Percentiles rank a stretch among this genome's conserved stretches.
Evolutionary conservation across 2,113 vertebrate genomes (phyloP).

Genomic region (pig (Sus scrofa)): DNA sequence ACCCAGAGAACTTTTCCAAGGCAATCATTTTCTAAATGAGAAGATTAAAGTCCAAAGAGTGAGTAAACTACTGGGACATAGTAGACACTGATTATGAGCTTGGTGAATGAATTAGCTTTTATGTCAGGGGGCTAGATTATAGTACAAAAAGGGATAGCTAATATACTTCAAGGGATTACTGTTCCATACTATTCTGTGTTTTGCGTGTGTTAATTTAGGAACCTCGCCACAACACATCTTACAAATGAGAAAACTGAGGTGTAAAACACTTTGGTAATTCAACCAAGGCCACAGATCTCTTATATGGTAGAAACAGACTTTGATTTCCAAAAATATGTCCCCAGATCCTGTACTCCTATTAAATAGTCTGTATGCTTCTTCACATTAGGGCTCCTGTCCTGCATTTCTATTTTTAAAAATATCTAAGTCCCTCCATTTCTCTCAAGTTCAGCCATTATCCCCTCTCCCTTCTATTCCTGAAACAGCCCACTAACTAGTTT

Average conservation of each 20-base stretch:
- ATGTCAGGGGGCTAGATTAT: background rate
- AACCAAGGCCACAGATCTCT: background rate
- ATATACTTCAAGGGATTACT: background rate
- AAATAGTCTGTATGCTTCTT: background rate
- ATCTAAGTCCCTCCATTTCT: background rate
- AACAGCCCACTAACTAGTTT: background rate
- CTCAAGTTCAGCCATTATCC: background rate
- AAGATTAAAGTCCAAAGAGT: conserved; percentile 47
- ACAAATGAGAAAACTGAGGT: background rate
- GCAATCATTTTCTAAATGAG: conserved; percentile 55
- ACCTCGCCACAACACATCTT: background rate
- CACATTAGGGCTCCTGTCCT: background rate
- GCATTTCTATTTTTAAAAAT: background rate
- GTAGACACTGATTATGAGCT: background rate
- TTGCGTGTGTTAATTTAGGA: too few species aligned
- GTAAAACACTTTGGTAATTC: background rate
- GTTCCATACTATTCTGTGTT: background rate
- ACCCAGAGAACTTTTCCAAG: conserved; percentile 47
- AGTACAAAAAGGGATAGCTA: background rate
- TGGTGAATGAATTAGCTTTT: background rate
- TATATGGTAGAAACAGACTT: background rate
- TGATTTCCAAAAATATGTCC: background rate
- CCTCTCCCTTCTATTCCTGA: background rate
- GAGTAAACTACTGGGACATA: background rate
- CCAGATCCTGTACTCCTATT: background rate